phyloP scores from a whole-genome alignment of 2,113 vertebrate species.

The Poeciliopsis prolifica region DNA sequence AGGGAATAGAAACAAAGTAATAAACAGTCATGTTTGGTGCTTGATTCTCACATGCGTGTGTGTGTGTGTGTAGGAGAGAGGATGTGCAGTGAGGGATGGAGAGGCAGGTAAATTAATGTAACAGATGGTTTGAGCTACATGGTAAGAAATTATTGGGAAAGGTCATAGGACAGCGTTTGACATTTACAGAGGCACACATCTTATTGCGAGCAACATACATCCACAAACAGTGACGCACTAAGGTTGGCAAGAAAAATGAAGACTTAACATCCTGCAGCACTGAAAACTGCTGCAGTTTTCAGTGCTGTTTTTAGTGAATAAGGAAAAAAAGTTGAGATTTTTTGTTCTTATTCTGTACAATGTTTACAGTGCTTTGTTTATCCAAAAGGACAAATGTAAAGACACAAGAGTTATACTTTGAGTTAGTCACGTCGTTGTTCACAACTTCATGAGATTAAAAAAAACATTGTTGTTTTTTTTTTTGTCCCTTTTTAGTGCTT shows the following conservation, averaged over 20 bases:
- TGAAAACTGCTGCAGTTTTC: no score
- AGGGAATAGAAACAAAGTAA: neutral
- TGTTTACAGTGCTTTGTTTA: no score
- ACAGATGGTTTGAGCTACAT: constrained; percentile 54
- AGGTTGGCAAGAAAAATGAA: neutral
- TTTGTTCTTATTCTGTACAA: no score
- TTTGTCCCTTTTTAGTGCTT: no score
- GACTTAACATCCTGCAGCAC: no score
- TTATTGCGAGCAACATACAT: constrained; percentile 25
- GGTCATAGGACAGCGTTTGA: constrained; percentile 60
- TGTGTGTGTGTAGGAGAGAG: neutral
- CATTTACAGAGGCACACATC: constrained; percentile 57
- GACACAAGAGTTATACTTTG: no score
- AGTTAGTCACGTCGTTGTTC: no score
- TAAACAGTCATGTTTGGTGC: neutral
- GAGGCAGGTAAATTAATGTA: constrained; percentile 54
- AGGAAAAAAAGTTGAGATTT: no score
- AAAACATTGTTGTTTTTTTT: no score
- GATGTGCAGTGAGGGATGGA: constrained; percentile 3
- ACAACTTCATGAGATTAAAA: no score
- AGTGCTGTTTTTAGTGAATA: no score
- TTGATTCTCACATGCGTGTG: neutral
- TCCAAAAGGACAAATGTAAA: no score
- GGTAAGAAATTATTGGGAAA: constrained; percentile 55
- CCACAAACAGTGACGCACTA: constrained; percentile 1